A percentile compares a stretch with the other conserved stretches of the same genome.
Evolutionary conservation across 2,797 vertebrate species (phyloP).

Genomic region (Ctenochaetus hawaiiensis): DNA sequence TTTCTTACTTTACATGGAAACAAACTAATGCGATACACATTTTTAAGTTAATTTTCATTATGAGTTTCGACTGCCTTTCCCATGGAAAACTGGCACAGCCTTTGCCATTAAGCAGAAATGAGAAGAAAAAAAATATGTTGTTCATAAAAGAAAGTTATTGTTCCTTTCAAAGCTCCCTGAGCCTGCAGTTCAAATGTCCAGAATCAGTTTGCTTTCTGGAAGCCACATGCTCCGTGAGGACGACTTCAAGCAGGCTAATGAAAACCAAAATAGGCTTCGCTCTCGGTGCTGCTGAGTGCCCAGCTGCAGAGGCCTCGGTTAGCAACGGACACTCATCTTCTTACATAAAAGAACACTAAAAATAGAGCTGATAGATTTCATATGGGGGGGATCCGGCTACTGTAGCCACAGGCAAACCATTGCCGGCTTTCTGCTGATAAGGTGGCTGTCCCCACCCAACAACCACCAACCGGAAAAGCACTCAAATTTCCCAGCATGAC

Average conservation of each 20-base stretch:
- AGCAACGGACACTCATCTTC: slow-evolving; percentile 53
- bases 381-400: slow-evolving; percentile 29
- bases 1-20: slow-evolving; percentile 59
- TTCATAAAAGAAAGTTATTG: slow-evolving; percentile 83
- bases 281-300: slow-evolving; percentile 54
- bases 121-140: slow-evolving; percentile 63
- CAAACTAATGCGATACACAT: slow-evolving; percentile 55
- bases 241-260: slow-evolving; percentile 62
- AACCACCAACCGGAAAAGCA: slow-evolving; percentile 39
- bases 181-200: slow-evolving; percentile 70
- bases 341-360: slow-evolving; percentile 59
- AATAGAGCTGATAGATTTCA: slow-evolving; percentile 69
- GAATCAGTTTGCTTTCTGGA: slow-evolving; percentile 80
- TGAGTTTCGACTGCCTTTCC: slow-evolving; percentile 73
- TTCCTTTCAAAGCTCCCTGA: slow-evolving; percentile 75
- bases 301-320: slow-evolving; percentile 53
- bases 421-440: slow-evolving; percentile 60
- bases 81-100: slow-evolving; percentile 82
- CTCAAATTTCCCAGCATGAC: slow-evolving; percentile 32
- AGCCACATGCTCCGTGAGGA: slow-evolving; percentile 69
- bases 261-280: slow-evolving; percentile 63
- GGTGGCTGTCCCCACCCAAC: slow-evolving; percentile 50
- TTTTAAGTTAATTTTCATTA: slow-evolving; percentile 75
- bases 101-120: slow-evolving; percentile 56
- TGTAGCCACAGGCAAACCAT: slow-evolving; percentile 29